Evolutionary conservation across 2,797 vertebrate genomes (phyloP).

Genomic region (Argyrosomus regius): DNA sequence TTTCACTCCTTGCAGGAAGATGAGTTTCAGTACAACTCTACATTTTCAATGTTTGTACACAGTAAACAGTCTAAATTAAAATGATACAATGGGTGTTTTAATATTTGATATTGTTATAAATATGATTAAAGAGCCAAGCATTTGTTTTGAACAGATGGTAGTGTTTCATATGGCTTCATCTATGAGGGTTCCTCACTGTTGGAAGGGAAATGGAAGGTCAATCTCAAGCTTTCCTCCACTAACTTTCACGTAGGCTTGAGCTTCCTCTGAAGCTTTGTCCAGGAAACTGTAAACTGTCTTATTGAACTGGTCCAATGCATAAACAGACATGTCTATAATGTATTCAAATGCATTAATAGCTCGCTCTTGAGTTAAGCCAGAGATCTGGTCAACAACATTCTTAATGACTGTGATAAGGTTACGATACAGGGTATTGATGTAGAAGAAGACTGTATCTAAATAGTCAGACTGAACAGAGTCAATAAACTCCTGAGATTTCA

Average conservation of each 20-base stretch:
- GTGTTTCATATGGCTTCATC: conserved; percentile 66
- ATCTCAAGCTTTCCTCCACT: conserved; percentile 86
- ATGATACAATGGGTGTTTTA: conserved; percentile 65
- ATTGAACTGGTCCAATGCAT: conserved; percentile 73
- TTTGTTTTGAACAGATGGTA: conserved; percentile 62
- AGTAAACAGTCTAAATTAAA: conserved; percentile 75
- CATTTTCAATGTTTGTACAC: conserved; percentile 60
- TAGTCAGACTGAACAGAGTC: conserved; percentile 81
- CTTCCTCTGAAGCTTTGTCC: conserved; percentile 71
- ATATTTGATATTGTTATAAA: conserved; percentile 65
- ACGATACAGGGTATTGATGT: conserved; percentile 61
- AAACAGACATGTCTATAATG: conserved; percentile 44
- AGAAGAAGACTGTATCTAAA: conserved; percentile 75
- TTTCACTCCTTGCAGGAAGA: conserved; percentile 49
- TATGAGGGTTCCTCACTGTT: conserved; percentile 69
- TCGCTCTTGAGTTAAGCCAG: conserved; percentile 59
- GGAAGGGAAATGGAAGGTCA: conserved; percentile 84
- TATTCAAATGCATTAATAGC: conserved; percentile 26
- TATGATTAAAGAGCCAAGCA: conserved; percentile 59
- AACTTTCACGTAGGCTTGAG: conserved; percentile 78
- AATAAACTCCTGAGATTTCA: conserved; percentile 81
- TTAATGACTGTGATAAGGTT: conserved; percentile 67
- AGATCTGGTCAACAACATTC: conserved; percentile 70
- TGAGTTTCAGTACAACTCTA: conserved; percentile 55
- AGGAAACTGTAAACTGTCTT: conserved; percentile 75